Percentiles rank a stretch among this genome's conserved stretches.
Evolutionary conservation across 2,113 vertebrate genomes (phyloP).

Genomic region (Limanda limanda): DNA sequence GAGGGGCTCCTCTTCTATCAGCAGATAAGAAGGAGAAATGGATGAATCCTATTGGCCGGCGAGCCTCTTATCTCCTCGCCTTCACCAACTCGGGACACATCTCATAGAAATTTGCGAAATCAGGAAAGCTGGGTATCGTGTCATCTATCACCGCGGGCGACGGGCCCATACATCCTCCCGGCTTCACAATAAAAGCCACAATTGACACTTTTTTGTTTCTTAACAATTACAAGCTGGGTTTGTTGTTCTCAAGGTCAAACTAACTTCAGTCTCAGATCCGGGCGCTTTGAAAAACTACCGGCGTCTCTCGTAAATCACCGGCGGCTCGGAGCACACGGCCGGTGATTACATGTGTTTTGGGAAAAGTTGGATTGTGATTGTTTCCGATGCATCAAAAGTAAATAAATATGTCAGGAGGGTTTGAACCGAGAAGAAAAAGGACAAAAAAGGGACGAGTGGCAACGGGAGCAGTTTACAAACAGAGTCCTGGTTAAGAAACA

Average conservation of each 20-base stretch:
- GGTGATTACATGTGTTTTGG: neutral
- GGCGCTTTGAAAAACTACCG: neutral
- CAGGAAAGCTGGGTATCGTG: slow-evolving; percentile 64
- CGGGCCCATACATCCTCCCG: slow-evolving; percentile 60
- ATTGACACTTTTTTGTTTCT: slow-evolving; percentile 60
- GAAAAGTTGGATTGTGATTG: neutral
- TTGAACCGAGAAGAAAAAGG: neutral
- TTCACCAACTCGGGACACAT: slow-evolving; percentile 72
- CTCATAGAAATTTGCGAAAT: slow-evolving; percentile 80
- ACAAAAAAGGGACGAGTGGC: neutral
- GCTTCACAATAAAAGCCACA: slow-evolving; percentile 68
- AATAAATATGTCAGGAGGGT: neutral
- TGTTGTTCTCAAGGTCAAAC: slow-evolving; percentile 59
- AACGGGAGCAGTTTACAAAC: neutral
- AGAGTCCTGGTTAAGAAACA: neutral
- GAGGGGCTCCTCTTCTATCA: slow-evolving; percentile 57
- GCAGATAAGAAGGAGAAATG: slow-evolving; percentile 81
- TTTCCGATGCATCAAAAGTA: neutral
- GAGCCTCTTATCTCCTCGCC: slow-evolving; percentile 75
- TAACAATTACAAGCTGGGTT: slow-evolving; percentile 31
- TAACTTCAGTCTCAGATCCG: slow-evolving; percentile 26
- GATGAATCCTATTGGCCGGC: slow-evolving; percentile 76
- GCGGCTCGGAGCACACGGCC: neutral
- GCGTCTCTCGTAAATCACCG: slow-evolving; percentile 81
- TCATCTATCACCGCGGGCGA: slow-evolving; percentile 62